Evolutionary conservation across 37 sponge, comb jelly and placozoan species (phyloP).

Genomic region (Chondrilla cf. caribensis): DNA sequence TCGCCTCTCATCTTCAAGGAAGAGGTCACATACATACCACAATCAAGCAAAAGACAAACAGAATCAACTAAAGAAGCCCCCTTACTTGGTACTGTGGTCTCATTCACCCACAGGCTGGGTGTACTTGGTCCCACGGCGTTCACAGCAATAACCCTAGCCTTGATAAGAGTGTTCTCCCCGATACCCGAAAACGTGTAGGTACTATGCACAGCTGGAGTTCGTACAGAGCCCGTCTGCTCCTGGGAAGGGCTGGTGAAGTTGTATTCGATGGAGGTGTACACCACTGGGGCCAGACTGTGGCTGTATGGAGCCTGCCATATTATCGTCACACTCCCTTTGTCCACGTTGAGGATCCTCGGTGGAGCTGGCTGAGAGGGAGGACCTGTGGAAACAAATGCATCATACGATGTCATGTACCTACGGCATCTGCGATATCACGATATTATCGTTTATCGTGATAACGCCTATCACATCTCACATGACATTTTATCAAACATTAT

Average conservation of each 20-base stretch:
- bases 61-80: too few species aligned
- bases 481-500: too few species aligned
- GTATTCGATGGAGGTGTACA: not conserved
- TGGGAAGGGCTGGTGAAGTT: not conserved
- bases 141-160: not conserved
- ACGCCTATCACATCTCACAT: too few species aligned
- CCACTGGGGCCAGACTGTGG: not conserved
- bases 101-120: not conserved
- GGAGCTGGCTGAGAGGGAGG: not conserved
- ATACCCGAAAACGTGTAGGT: constrained; percentile 8
- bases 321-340: not conserved
- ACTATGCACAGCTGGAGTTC: not conserved
- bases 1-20: too few species aligned
- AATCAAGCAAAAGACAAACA: too few species aligned
- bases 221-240: not conserved
- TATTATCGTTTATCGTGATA: too few species aligned
- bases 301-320: not conserved
- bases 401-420: too few species aligned
- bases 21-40: too few species aligned
- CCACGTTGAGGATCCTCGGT: not conserved
- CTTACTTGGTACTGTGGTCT: not conserved
- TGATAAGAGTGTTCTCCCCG: not conserved
- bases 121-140: not conserved
- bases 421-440: too few species aligned
- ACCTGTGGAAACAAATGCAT: too few species aligned